Conservation (phyloP, 2,113 vertebrate genomes). For the Holacanthus passer region DNA sequence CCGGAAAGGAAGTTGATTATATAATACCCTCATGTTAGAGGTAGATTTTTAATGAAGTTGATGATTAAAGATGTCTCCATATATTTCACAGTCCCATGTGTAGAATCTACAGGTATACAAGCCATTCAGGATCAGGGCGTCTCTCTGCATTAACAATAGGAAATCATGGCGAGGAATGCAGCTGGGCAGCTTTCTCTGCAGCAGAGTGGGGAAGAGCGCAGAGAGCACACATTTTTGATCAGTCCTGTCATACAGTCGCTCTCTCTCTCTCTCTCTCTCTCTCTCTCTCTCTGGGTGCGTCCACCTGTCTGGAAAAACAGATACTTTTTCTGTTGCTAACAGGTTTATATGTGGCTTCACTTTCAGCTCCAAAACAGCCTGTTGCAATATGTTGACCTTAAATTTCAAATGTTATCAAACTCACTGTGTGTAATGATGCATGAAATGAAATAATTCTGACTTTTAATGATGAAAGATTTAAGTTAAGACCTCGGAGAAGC, state of each 20-base stretch:
- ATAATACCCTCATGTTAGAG: not conserved
- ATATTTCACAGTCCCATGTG: not conserved
- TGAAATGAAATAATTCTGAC: not conserved
- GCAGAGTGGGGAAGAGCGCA: conserved; percentile 37
- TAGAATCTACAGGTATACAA: not conserved
- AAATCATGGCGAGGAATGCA: conserved; percentile 74
- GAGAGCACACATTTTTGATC: conserved; percentile 56
- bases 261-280: conserved; percentile 20
- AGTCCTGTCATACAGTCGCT: conserved; percentile 19
- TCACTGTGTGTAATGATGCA: not conserved
- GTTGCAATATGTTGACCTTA: not conserved
- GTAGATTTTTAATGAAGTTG: not conserved
- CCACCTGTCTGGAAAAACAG: conserved; percentile 40
- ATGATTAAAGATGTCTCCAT: not conserved
- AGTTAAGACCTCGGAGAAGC: not conserved
- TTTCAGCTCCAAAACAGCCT: not conserved
- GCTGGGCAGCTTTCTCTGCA: conserved; percentile 55
- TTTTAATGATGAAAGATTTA: not conserved
- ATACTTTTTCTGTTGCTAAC: conserved; percentile 25
- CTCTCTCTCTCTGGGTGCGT: conserved; percentile 39
- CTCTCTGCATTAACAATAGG: conserved; percentile 59
- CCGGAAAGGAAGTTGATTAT: not conserved
- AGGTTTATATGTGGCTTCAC: not conserved
- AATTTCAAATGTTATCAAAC: too few species aligned
- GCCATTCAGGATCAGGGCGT: conserved; percentile 56